Percentiles rank a stretch among this genome's conserved stretches.
phyloP scores from a whole-genome alignment of 2,888 invertebrate genomes.

The Lepas anatifera region DNA sequence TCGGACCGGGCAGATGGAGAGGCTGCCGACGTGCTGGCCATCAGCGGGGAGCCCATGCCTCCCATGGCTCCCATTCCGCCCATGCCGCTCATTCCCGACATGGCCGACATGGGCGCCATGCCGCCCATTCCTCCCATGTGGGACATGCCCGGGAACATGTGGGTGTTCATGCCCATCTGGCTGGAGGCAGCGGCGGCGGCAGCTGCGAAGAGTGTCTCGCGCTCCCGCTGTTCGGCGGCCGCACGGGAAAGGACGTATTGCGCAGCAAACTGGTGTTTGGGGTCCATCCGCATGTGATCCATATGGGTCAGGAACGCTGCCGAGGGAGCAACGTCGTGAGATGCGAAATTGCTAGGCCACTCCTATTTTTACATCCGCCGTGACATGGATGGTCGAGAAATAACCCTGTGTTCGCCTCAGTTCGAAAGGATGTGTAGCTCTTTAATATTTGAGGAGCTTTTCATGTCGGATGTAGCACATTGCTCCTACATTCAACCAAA shows the following conservation, averaged over 20 bases:
- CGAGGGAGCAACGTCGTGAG: no score
- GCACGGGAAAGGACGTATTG: conserved; percentile 83
- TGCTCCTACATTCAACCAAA: no score
- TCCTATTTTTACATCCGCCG: no score
- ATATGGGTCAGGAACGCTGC: conserved; percentile 84
- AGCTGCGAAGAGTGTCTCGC: conserved; percentile 53
- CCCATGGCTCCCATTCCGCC: conserved; percentile 19
- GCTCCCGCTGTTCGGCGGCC: conserved; percentile 75
- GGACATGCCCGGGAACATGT: conserved; percentile 25
- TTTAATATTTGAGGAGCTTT: no score
- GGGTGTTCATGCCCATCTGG: conserved; percentile 25
- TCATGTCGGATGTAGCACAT: no score
- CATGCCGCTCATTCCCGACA: conserved; percentile 16
- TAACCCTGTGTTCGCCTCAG: no score
- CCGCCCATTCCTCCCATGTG: no score
- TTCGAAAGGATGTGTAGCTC: no score
- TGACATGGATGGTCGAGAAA: no score
- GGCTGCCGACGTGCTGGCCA: conserved; percentile 42
- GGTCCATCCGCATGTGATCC: conserved; percentile 95
- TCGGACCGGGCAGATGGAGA: conserved; percentile 78
- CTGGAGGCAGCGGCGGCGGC: conserved; percentile 29
- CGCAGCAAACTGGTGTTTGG: conserved; percentile 89
- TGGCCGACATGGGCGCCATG: conserved; percentile 22
- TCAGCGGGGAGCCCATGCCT: conserved; percentile 35
- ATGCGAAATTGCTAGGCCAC: no score